phyloP scores from a whole-genome alignment of 2,888 invertebrate species.

The Eucera pruinosa region DNA sequence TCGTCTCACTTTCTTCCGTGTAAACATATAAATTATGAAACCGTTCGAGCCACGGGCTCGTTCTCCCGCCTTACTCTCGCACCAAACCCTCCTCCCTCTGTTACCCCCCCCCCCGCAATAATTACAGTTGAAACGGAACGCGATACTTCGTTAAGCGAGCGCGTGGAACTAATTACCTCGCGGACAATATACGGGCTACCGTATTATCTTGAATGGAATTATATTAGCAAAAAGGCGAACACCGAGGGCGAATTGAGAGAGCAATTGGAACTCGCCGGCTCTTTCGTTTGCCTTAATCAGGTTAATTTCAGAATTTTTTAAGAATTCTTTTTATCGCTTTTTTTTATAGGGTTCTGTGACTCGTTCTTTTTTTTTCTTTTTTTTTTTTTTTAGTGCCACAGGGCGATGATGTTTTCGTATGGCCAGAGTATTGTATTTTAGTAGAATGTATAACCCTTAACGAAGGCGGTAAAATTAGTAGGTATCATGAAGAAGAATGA shows the following conservation, averaged over 20 bases:
- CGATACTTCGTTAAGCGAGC: slow-evolving; percentile 20
- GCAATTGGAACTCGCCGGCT: background rate
- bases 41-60: background rate
- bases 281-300: background rate
- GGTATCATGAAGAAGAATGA: too few species aligned
- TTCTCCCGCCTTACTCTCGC: background rate
- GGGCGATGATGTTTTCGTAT: too few species aligned
- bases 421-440: too few species aligned
- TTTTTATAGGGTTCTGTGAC: background rate
- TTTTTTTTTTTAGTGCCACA: too few species aligned
- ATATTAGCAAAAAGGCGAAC: background rate
- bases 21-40: slow-evolving; percentile 48
- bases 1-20: slow-evolving; percentile 29
- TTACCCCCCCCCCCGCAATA: background rate
- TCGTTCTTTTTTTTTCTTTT: background rate
- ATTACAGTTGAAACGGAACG: slow-evolving; percentile 1
- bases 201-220: background rate
- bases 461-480: too few species aligned
- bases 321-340: background rate
- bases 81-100: background rate
- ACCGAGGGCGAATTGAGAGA: background rate
- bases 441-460: too few species aligned
- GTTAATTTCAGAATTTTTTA: background rate
- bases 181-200: background rate
- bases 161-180: background rate